Percentiles rank a stretch among this genome's conserved stretches.
Conservation (phyloP, 2,113 vertebrate species). For the Ailuropoda melanoleuca region DNA sequence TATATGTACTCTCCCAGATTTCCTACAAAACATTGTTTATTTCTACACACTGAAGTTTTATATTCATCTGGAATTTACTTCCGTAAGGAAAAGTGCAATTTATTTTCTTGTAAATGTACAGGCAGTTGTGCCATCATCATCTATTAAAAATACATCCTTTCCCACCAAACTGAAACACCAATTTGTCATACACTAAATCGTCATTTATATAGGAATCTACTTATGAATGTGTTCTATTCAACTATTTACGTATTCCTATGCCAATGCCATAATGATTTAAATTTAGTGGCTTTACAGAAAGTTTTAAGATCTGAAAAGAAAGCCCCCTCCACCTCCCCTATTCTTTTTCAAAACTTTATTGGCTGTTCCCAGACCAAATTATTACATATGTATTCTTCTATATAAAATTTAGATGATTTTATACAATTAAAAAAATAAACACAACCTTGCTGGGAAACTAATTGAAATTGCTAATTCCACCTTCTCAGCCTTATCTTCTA, state of each 20-base stretch:
- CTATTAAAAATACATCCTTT: slow-evolving; percentile 34
- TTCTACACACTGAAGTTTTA: not conserved
- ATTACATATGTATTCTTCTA: not conserved
- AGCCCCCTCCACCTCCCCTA: not conserved
- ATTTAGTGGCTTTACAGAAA: slow-evolving; percentile 3
- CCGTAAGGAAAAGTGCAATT: not conserved
- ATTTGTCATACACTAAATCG: not conserved
- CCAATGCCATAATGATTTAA: slow-evolving; percentile 2
- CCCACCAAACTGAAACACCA: not conserved
- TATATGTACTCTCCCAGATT: not conserved
- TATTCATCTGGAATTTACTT: slow-evolving; percentile 33
- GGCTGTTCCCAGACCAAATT: not conserved
- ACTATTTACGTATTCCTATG: not conserved
- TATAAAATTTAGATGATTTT: slow-evolving; percentile 14
- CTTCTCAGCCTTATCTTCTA: not conserved
- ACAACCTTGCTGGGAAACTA: not conserved
- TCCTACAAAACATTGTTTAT: not conserved
- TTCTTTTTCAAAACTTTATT: slow-evolving; percentile 24
- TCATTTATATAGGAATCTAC: not conserved
- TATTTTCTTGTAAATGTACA: slow-evolving; percentile 10
- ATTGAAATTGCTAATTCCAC: not conserved
- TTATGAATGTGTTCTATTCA: not conserved
- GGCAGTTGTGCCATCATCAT: not conserved
- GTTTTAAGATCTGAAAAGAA: slow-evolving; percentile 29
- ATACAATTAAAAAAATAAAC: not conserved